Evolutionary conservation across 2,888 invertebrate genomes (phyloP).

Genomic region (Leptopilina syphax): DNA sequence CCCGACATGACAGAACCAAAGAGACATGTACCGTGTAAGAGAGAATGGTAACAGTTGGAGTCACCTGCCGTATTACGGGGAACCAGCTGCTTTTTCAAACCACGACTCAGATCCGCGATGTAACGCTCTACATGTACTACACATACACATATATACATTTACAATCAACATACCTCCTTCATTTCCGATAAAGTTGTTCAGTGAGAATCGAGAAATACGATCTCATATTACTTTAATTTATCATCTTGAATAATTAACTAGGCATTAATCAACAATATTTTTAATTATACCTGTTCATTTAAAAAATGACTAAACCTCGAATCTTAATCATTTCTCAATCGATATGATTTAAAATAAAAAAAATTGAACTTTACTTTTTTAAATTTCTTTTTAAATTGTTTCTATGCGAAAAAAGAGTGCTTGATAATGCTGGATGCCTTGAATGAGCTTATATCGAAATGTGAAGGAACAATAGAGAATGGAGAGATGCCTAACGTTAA

Average conservation of each 20-base stretch:
- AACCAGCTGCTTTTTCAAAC: slow-evolving; percentile 50
- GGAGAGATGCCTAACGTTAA: not conserved
- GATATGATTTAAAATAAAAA: no score
- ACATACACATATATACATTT: slow-evolving; percentile 12
- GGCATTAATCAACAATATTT: not conserved
- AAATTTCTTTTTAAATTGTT: not conserved
- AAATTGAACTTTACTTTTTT: no score
- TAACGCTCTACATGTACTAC: slow-evolving; percentile 9
- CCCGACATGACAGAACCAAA: slow-evolving; percentile 50
- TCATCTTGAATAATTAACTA: not conserved
- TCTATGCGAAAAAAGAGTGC: not conserved
- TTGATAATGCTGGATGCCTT: not conserved
- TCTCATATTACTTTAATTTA: slow-evolving; percentile 12
- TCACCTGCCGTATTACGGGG: slow-evolving; percentile 66
- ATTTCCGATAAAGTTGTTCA: slow-evolving; percentile 35
- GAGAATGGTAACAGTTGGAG: slow-evolving; percentile 64
- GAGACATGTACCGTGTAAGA: slow-evolving; percentile 48
- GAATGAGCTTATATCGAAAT: not conserved
- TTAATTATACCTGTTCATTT: not conserved
- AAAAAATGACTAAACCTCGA: not conserved
- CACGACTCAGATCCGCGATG: slow-evolving; percentile 29
- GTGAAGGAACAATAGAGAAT: slow-evolving; percentile 1
- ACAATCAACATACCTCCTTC: slow-evolving; percentile 20
- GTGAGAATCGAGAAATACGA: slow-evolving; percentile 29
- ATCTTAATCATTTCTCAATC: no score